phyloP scores from a whole-genome alignment of 2,797 vertebrate species.

The Cryptoblepharus egeriae region DNA sequence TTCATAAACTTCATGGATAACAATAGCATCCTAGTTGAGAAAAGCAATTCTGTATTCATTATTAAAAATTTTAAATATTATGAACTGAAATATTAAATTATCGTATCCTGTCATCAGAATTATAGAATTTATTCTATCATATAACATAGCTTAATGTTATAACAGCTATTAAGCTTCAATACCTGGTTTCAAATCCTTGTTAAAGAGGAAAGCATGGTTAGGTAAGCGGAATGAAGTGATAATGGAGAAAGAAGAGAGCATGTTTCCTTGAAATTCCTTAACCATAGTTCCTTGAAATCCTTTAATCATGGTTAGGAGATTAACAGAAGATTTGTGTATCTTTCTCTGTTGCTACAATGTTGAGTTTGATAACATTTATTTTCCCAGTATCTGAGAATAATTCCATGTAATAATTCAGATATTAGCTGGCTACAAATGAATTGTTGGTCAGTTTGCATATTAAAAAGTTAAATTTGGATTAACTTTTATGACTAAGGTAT shows the following conservation, averaged over 20 bases:
- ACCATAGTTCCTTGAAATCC: not conserved
- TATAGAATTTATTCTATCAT: not conserved
- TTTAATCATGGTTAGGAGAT: not conserved
- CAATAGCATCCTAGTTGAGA: constrained; percentile 87
- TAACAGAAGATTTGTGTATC: not conserved
- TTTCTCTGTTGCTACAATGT: not conserved
- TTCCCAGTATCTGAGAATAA: constrained; percentile 32
- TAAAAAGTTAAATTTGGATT: constrained; percentile 68
- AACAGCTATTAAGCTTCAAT: not conserved
- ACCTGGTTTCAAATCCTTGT: not conserved
- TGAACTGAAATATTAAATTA: not conserved
- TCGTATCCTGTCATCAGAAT: too few relatives aligned
- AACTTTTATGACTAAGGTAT: constrained; percentile 70
- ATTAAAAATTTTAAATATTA: not conserved
- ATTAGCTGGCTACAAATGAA: constrained; percentile 56
- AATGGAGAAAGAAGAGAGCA: not conserved
- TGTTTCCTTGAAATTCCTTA: not conserved
- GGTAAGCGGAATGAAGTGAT: not conserved
- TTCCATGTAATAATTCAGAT: constrained; percentile 46
- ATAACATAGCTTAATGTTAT: too few relatives aligned
- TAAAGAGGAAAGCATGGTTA: not conserved
- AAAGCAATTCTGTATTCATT: constrained; percentile 28
- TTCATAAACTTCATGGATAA: constrained; percentile 97
- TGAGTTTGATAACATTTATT: constrained; percentile 20
- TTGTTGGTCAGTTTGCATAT: constrained; percentile 66